Evolutionary conservation across 1,140 invertebrate genomes (phyloP), one percentile per base, ranked within the genome.

Genomic region (Maconellicoccus hirsutus): DNA sequence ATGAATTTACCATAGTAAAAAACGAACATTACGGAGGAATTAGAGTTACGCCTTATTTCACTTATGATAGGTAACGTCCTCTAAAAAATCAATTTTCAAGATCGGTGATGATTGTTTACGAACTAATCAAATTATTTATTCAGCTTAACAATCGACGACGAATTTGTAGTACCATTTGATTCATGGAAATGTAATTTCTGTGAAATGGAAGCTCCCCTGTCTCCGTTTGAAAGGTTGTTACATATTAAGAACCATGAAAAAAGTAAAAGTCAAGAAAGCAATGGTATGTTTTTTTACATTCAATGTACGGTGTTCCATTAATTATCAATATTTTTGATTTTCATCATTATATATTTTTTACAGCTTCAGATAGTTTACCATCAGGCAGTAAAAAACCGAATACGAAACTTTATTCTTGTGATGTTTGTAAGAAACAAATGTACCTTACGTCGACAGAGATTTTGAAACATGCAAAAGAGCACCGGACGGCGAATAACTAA

Each of bases 61-160:
- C 89, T 70, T 96, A 90, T 79, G 89, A 89, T 78, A 94, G 94
- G 90, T 91, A 82, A 82, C 79, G n/a, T n/a, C n/a, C n/a, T 81
- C 70, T 74, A 77, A 73, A 14, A 22, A 27, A 74, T 74, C 10
- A 66, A 14, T 39, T 59, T 33, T 4, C 2, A 23, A 16, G 16
- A 25, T 69, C 69, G 14, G 61, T 10, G 71, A 71, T 71, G 21
- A 69, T 27, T 70, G 12, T 12, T 21, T 21, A 26, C 22, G 27
- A n/a, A 14, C 14, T 72, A 2, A 10, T 19, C 23, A 1, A 69
- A 71, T 63, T 73, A 79, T 78, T 76, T 80, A 73, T 75, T 63
- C 27, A 72, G 72, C 59, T 6, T 73, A n/a, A 61, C 69, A 33
- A 70, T 70, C 22, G 76, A 77, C 38, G 76, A 77, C 39, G 76